phyloP scores from a whole-genome alignment of 2,113 vertebrate genomes.

The Psittacus erithacus region DNA sequence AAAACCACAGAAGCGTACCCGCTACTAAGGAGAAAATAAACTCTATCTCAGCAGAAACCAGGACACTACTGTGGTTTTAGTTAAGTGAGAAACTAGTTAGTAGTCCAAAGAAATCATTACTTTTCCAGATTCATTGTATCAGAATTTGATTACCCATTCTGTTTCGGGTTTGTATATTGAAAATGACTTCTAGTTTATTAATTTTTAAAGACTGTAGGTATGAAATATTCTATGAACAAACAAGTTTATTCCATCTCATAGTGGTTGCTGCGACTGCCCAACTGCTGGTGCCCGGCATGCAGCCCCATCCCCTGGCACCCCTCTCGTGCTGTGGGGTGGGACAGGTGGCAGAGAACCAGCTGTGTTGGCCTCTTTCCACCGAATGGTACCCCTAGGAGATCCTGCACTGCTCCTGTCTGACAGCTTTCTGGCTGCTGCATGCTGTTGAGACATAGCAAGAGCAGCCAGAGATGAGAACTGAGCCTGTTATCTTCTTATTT shows the following conservation, averaged over 20 bases:
- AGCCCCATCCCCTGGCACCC: neutral
- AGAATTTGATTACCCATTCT: conserved; percentile 2
- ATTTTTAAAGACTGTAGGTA: conserved; percentile 23
- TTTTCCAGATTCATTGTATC: neutral
- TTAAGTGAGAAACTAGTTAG: neutral
- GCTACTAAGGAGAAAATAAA: neutral
- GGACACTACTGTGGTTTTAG: neutral
- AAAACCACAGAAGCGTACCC: neutral
- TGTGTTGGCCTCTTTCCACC: neutral
- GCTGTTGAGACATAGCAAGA: conserved; percentile 41
- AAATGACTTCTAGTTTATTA: conserved; percentile 31
- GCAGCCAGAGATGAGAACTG: conserved; percentile 32
- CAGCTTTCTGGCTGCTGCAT: conserved; percentile 17
- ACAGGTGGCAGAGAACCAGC: conserved; percentile 1
- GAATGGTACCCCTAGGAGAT: neutral
- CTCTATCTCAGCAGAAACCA: neutral
- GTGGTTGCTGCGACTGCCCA: neutral
- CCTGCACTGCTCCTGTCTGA: neutral
- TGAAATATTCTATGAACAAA: conserved; percentile 19
- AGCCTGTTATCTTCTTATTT: conserved; percentile 50
- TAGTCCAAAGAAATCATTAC: neutral
- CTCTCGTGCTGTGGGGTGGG: neutral
- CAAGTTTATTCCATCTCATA: neutral
- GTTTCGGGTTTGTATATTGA: conserved; percentile 19
- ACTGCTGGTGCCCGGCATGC: fast-evolving